Base-by-base conservation (phyloP, 2,113 vertebrate genomes). In the Calidris pugnax region DNA sequence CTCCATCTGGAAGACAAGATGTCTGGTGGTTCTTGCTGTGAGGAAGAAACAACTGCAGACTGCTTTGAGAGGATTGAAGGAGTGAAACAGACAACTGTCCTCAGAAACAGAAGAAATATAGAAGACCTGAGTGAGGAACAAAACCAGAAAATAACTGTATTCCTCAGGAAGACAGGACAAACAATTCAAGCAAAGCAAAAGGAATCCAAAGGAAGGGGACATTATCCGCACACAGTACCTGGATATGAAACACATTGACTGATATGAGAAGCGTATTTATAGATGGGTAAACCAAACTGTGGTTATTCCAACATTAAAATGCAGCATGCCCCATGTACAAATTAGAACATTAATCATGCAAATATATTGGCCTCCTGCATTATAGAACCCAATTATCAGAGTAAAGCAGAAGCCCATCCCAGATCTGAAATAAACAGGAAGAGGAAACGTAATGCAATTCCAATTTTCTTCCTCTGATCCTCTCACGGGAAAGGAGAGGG, bases 371-470 rank as follows among this genome's bases (percentile, higher is more conserved):
- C 22, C 24, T 82, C 75, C 71, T 87, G 53, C 51, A 76, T 59
- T 26, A 87, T 30, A 14, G 45, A 95, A 96, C 19, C 27, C 47
- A 92, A 86, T 89, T 91, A 93, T 39, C 22, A 82, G 39, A 64
- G 35, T 13, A 86, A 90, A 96, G 73, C 83, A 88, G 89, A 81
- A 90, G 51, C 33, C 39, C 73, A 92, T 85, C 71, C 57, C 80
- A 72, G 73, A 81, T 53, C 32, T 3, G 1, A 66, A 89, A 86
- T 60, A n/a, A 86, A 39, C 73, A 87, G 71, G 51, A 90, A 86
- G 41, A 93, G 83, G 76, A 93, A 92, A 81, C 1, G 0, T 60
- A 85, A 92, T 76, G 69, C 24, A 79, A 76, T 87, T 89, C 64
- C 43, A 64, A 18, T 78, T 93, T 92, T 82, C 43, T 86, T 91